Percentiles rank a stretch among this genome's conserved stretches.
Conservation (phyloP, 2,797 vertebrate genomes). For the Danio choprae region DNA sequence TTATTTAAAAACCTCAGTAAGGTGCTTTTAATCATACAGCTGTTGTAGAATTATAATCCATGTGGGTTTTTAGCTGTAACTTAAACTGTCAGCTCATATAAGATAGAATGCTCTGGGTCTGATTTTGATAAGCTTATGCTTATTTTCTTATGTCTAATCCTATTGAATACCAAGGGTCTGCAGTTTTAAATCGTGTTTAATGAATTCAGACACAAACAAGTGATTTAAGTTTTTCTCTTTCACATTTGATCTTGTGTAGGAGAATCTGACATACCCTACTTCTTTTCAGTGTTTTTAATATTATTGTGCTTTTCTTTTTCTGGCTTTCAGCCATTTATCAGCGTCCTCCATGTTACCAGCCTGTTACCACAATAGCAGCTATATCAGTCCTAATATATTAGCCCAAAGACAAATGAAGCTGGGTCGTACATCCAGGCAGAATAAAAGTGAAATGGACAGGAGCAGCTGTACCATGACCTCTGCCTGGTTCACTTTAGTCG, state of each 20-base stretch:
- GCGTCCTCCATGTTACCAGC: constrained; percentile 39
- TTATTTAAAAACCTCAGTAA: neutral
- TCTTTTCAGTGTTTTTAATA: neutral
- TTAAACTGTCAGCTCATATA: neutral
- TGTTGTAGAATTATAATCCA: neutral
- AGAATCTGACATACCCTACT: neutral
- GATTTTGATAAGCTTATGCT: constrained; percentile 3
- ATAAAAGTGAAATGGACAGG: constrained; percentile 65
- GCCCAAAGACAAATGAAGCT: constrained; percentile 66
- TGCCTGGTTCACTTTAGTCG: neutral
- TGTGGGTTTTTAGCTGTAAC: neutral
- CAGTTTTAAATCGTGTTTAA: neutral
- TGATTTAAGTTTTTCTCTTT: neutral
- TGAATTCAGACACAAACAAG: constrained; percentile 4
- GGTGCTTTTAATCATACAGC: neutral
- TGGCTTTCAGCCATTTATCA: constrained; percentile 52
- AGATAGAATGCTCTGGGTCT: neutral
- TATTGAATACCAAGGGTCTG: neutral
- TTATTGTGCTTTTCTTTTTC: constrained; percentile 47
- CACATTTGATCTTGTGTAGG: neutral
- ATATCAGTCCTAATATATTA: constrained; percentile 61
- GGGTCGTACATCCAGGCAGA: constrained; percentile 61
- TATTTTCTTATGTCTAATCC: neutral
- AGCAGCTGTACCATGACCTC: constrained; percentile 69
- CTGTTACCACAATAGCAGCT: constrained; percentile 63